Base-by-base conservation (phyloP, 2,113 vertebrate genomes). In the Phrynosoma platyrhinos region DNA sequence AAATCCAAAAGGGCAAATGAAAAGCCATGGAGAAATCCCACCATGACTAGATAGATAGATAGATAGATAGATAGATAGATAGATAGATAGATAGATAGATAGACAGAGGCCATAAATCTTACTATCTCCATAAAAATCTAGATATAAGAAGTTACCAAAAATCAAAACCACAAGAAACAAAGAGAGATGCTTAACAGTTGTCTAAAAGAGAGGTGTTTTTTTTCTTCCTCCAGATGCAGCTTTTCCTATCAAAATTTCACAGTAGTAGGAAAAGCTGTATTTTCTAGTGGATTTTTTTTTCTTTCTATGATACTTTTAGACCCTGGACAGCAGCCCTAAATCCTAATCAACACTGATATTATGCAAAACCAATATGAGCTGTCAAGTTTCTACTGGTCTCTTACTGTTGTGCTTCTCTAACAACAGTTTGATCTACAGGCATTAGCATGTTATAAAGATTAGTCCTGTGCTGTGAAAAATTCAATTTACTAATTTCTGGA, bases 1-100 rank as follows among this genome's bases (percentile, higher is more conserved):
- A 88, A 83, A 89, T 79, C 68, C 86, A 47, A 81, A 83, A 53
- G 47, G 74, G 64, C 58, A 23, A 82, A 89, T 30, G 79, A 16
- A 47, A 68, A 72, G 77, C 75, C 5, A 82, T 0, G 0, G 55
- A 80, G 83, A 18, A 14, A 86, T 86, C 83, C 87, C 10, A 86
- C 5, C 1, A 68, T 78, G 74, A 0, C 18, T 58, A 13, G 30
- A 58, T 1, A 25, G 21, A 1, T 69, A 79, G 25, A 58, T 1
- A 25, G 21, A 2, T 30, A 55, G 27, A 12, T n/a, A 0, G 90
- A 0, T 0, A 86, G n/a, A n/a, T n/a, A n/a, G n/a, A n/a, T 58
- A 13, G 30, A 58, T 1, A 25, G 21, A 1, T 69, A 79, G 25
- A 58, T 1, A 25, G 21, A 2, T 30, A 55, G 27, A 12, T n/a